phyloP scores from a whole-genome alignment of 2,113 vertebrate genomes.

The human (Homo sapiens) region DNA sequence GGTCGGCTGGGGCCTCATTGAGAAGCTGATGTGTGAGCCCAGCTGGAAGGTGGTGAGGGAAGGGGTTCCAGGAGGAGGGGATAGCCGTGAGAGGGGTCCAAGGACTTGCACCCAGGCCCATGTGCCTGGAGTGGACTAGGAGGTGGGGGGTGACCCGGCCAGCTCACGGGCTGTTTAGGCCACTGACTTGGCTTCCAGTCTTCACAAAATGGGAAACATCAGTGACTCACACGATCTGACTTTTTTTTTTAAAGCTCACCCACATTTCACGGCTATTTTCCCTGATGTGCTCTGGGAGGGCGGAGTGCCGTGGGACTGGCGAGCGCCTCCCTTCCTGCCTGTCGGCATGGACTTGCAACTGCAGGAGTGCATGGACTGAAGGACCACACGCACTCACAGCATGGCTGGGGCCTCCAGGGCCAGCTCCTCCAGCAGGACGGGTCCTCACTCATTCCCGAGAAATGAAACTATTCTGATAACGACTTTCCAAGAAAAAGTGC shows the following conservation, averaged over 20 bases:
- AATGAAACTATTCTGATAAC: background rate
- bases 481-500: background rate
- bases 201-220: accelerated
- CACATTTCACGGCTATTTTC: background rate
- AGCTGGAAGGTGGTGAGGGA: too few species aligned
- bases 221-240: background rate
- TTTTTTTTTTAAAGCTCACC: background rate
- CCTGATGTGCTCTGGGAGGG: background rate
- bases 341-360: accelerated
- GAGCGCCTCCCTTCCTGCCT: accelerated
- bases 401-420: too few species aligned
- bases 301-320: accelerated
- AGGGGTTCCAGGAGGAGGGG: background rate
- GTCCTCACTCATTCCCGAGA: too few species aligned
- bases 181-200: accelerated
- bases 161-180: background rate
- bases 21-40: too few species aligned
- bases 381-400: background rate
- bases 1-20: accelerated
- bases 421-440: background rate
- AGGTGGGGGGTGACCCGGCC: too few species aligned
- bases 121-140: background rate
- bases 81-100: background rate
- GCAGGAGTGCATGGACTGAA: accelerated
- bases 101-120: accelerated